Evolutionary conservation across 2,888 invertebrate species (phyloP).

Genomic region (Lamellibrachia satsuma): DNA sequence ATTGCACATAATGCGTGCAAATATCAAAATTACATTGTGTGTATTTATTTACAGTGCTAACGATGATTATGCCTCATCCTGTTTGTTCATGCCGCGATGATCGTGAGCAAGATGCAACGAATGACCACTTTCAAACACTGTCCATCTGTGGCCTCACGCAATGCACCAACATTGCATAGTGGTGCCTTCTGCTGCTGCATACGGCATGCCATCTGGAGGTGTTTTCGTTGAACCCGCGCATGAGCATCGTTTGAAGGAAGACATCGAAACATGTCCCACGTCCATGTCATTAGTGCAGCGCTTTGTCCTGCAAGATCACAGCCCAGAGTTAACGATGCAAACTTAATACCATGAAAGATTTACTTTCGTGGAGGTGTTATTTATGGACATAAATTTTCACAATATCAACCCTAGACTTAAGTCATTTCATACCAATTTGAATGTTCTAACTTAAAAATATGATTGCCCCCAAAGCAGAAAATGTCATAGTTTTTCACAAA

Average conservation of each 20-base stretch:
- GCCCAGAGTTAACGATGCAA: background rate
- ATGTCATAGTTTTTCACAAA: background rate
- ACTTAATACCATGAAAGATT: background rate
- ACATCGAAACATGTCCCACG: background rate
- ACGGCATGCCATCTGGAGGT: background rate
- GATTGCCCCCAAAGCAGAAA: background rate
- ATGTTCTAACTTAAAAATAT: background rate
- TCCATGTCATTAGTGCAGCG: background rate
- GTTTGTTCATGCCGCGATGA: background rate
- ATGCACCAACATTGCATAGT: background rate
- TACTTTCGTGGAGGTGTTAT: too few relatives aligned
- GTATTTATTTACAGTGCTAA: conserved; percentile 3
- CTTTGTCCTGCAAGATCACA: background rate
- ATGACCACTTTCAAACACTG: conserved; percentile 9
- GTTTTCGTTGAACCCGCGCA: background rate
- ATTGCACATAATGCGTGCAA: conserved; percentile 12
- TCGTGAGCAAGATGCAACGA: background rate
- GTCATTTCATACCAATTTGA: background rate
- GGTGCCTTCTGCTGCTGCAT: background rate
- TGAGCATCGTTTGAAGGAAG: conserved; percentile 13
- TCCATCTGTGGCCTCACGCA: background rate
- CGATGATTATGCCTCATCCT: background rate
- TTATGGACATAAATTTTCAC: background rate
- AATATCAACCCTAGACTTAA: background rate
- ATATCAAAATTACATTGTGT: conserved; percentile 12